Conservation (phyloP, 1,140 invertebrate genomes). For the Drosophila subobscura region DNA sequence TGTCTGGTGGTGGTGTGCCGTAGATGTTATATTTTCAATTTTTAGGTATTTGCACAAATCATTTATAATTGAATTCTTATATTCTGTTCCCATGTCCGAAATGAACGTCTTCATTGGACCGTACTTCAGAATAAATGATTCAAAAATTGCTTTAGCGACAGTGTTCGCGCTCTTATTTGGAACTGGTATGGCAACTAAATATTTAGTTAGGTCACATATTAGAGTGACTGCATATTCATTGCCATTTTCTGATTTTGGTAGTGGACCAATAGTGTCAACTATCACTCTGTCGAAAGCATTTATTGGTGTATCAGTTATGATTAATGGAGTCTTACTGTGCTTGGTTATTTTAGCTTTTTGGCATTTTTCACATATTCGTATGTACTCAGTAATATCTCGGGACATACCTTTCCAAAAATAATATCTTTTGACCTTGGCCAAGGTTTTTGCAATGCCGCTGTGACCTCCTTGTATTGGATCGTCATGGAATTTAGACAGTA, state of each 20-base stretch:
- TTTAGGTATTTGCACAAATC: slow-evolving; percentile 31
- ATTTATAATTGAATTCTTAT: slow-evolving; percentile 48
- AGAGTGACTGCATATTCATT: slow-evolving; percentile 38
- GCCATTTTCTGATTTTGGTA: slow-evolving; percentile 16
- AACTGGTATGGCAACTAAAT: slow-evolving; percentile 38
- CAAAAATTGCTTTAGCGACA: slow-evolving; percentile 36
- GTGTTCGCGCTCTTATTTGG: slow-evolving; percentile 33
- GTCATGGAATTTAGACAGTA: slow-evolving; percentile 30
- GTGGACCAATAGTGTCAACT: slow-evolving; percentile 7
- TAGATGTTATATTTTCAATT: slow-evolving; percentile 36
- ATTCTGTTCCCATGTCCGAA: slow-evolving; percentile 35
- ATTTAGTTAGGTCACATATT: slow-evolving; percentile 39
- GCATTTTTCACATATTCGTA: slow-evolving; percentile 28
- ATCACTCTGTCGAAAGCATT: not conserved
- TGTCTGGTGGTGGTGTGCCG: slow-evolving; percentile 8
- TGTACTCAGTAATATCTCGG: slow-evolving; percentile 12
- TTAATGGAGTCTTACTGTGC: not conserved
- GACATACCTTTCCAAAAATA: slow-evolving; percentile 35
- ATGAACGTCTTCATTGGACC: slow-evolving; percentile 16
- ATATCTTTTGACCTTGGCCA: slow-evolving; percentile 27
- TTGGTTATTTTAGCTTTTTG: slow-evolving; percentile 8
- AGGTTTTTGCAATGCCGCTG: slow-evolving; percentile 27
- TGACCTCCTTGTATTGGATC: slow-evolving; percentile 34
- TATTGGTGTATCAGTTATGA: not conserved
- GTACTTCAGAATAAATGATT: slow-evolving; percentile 22